Evolutionary conservation across 2,113 vertebrate species (phyloP).

Genomic region (Apus apus): DNA sequence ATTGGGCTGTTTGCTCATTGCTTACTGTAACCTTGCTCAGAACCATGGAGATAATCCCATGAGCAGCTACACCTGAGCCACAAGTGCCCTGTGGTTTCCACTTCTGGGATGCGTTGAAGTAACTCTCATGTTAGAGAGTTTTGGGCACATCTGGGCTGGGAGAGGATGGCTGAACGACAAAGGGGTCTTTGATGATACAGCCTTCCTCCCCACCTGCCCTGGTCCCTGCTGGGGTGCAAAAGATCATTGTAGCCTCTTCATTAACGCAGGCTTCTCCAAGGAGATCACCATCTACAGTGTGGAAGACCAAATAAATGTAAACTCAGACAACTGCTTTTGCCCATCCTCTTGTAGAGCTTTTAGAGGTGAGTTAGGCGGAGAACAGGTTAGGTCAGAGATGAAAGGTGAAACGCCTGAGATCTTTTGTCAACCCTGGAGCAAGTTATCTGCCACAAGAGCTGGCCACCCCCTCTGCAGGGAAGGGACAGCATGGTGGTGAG

Average conservation of each 20-base stretch:
- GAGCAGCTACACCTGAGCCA: not conserved
- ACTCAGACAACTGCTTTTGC: not conserved
- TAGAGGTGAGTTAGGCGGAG: not conserved
- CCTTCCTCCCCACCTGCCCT: not conserved
- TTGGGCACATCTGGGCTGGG: not conserved
- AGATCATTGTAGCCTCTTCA: not conserved
- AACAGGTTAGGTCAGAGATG: not conserved
- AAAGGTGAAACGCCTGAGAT: not conserved
- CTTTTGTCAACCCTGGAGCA: not conserved
- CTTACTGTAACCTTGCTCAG: not conserved
- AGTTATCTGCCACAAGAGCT: not conserved
- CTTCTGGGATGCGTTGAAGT: not conserved
- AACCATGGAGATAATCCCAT: rapidly evolving
- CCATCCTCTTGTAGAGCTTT: not conserved
- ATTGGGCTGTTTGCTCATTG: not conserved
- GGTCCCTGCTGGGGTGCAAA: not conserved
- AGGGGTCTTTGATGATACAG: not conserved
- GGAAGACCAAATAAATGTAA: not conserved
- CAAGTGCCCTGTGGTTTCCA: not conserved
- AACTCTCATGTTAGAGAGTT: not conserved
- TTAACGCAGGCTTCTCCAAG: not conserved
- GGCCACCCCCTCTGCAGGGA: not conserved
- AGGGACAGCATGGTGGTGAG: not conserved
- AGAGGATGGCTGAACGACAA: not conserved
- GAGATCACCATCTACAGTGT: not conserved